Conservation (phyloP, 1,140 invertebrate species). For the Mycetomoellerius zeteki region DNA sequence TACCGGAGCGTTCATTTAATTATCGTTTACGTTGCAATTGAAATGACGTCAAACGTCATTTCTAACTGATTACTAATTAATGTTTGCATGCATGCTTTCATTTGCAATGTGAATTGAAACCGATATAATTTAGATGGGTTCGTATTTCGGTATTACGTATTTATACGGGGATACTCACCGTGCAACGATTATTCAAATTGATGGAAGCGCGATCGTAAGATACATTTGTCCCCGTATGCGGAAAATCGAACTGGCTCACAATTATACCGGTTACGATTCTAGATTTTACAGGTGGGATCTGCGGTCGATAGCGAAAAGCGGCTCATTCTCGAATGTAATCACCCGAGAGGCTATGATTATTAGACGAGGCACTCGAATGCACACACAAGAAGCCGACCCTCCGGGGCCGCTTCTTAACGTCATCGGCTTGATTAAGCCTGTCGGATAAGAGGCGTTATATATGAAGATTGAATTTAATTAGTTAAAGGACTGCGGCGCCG, state of each 20-base stretch:
- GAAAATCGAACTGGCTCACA: slow-evolving; percentile 17
- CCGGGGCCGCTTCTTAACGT: slow-evolving; percentile 31
- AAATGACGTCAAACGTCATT: slow-evolving; percentile 14
- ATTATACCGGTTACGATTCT: slow-evolving; percentile 14
- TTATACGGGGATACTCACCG: background rate
- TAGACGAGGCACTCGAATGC: slow-evolving; percentile 7
- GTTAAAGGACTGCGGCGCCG: slow-evolving; percentile 14
- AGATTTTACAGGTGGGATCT: slow-evolving; percentile 20
- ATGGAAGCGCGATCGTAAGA: background rate
- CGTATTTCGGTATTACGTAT: background rate
- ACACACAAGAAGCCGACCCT: background rate
- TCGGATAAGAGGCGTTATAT: slow-evolving; percentile 55
- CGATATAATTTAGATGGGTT: slow-evolving; percentile 16
- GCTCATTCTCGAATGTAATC: background rate
- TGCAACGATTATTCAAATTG: background rate
- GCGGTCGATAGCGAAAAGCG: slow-evolving; percentile 27
- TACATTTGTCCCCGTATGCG: background rate
- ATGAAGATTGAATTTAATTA: slow-evolving; percentile 65
- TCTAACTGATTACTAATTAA: slow-evolving; percentile 24
- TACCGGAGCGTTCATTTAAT: background rate
- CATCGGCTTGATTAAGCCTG: slow-evolving; percentile 58
- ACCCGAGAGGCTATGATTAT: slow-evolving; percentile 9
- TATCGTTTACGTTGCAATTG: slow-evolving; percentile 36
- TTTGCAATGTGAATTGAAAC: slow-evolving; percentile 26
- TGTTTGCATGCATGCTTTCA: slow-evolving; percentile 38